These are phyloP conservation scores for Papilio demoleus DNA, from an alignment of 2,888 invertebrate genomes.

Conservation along the genomic window DNA sequence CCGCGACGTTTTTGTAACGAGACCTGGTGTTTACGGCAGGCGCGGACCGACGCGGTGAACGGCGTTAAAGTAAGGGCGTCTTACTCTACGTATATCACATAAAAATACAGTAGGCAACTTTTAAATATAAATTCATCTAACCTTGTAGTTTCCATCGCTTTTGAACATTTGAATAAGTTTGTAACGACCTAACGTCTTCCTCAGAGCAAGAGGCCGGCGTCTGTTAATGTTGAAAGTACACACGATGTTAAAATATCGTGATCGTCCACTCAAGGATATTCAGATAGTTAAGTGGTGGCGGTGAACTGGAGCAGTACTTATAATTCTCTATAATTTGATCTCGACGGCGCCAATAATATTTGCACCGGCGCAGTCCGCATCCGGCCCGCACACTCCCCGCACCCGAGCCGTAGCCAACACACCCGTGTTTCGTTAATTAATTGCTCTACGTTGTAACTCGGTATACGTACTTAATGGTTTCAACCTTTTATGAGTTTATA, in stretches of 20 bases:
- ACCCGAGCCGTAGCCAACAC: background rate
- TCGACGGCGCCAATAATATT: conserved; percentile 1
- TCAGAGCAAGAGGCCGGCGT: background rate
- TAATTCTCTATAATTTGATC: conserved; percentile 21
- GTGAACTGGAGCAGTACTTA: conserved; percentile 9
- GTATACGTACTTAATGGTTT: no score
- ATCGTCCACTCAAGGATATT: conserved; percentile 4
- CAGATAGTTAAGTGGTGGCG: background rate
- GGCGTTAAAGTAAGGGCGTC: background rate
- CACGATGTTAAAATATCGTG: background rate
- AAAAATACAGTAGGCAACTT: no score
- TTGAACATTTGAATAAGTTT: background rate
- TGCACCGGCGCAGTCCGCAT: background rate
- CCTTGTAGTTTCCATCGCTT: background rate
- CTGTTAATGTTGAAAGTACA: background rate
- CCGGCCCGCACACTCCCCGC: background rate
- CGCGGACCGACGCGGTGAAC: background rate
- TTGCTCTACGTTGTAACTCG: background rate
- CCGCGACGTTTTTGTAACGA: background rate
- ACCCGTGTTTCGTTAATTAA: background rate
- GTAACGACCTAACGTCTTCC: background rate
- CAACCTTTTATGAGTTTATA: no score
- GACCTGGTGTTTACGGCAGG: no score
- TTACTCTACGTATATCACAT: background rate
- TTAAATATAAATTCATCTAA: background rate